Conservation (phyloP, 1,140 invertebrate genomes). For the Anadara kagoshimensis region DNA sequence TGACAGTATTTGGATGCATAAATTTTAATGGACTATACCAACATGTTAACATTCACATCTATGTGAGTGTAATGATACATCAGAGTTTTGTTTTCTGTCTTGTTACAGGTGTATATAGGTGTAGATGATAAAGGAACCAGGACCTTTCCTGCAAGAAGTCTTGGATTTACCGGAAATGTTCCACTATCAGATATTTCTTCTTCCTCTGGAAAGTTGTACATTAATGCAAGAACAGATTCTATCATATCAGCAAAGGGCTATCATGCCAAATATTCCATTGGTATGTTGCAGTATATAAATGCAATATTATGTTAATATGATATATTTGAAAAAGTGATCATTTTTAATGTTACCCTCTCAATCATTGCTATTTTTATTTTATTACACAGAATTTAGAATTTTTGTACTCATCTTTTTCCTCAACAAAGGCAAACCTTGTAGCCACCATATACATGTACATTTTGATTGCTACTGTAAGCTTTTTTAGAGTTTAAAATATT, state of each 20-base stretch:
- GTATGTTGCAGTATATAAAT: background rate
- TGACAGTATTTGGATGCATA: too few species aligned
- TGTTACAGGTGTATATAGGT: background rate
- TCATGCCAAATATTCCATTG: conserved; percentile 9
- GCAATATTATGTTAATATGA: background rate
- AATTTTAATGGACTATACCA: too few species aligned
- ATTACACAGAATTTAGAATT: too few species aligned
- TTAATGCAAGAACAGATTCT: background rate
- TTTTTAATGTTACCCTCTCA: background rate
- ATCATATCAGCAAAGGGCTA: conserved; percentile 1
- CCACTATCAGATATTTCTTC: background rate
- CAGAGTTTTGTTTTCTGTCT: background rate
- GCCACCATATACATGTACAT: too few species aligned
- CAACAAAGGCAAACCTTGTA: too few species aligned
- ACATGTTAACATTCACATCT: background rate
- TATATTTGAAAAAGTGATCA: background rate
- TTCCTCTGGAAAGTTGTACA: background rate
- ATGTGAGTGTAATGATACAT: background rate
- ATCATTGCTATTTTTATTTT: too few species aligned
- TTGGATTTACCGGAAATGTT: conserved; percentile 2
- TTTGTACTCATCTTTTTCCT: too few species aligned
- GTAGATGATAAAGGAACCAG: background rate
- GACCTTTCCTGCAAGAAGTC: background rate
- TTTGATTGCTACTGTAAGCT: too few species aligned
- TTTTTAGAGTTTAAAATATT: too few species aligned